Evolutionary conservation across 2,888 invertebrate genomes (phyloP), one percentile per base, ranked within the genome.

Genomic region (Sinhomidia bicolor): DNA sequence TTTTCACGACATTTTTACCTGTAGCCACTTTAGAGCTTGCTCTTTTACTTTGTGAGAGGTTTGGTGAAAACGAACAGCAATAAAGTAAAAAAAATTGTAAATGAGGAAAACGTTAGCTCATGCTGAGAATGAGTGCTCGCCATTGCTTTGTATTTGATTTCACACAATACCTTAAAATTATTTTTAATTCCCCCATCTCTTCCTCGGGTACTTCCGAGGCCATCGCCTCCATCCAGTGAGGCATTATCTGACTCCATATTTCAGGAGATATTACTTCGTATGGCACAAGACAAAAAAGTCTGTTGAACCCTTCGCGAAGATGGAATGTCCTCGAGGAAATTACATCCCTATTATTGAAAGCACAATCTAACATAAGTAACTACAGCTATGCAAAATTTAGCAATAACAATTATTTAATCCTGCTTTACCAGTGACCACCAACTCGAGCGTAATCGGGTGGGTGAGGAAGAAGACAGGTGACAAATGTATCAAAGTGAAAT

Each of bases 201-300:
- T 97, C 97, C 93, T 98, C 97, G 0, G 97, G 97, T 0, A 98
- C 97, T 93, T 98, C 98, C 89, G 97, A 96, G 79, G 97, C 97
- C 91, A 99, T 98, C 0, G 99, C 98, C 94, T 99, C 99, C 96
- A 99, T 97, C 99, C 99, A 99, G 92, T 98, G 97, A 0, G 99
- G 99, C 98, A 99, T 99, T 26, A 99, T 98, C 93, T 97, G 89
- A 93, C 99, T 98, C 99, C 99, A 99, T 85, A 98, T 98, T 93
- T 98, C 98, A 91, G 97, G 96, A 0, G 98, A 98, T 91, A 99
- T 97, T 32, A 99, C 97, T 92, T 99, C 99, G 93, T 99, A 99
- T 0, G 99, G 99, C 44, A 99, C 98, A 90, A 99, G 94, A 93
- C 99, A 99, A 93, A 99, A 98, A 71, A 99, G 94, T 89, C 99